Percentiles rank a stretch among this genome's conserved stretches.
phyloP scores from a whole-genome alignment of 2,888 invertebrate genomes.

The Philereme transversata region DNA sequence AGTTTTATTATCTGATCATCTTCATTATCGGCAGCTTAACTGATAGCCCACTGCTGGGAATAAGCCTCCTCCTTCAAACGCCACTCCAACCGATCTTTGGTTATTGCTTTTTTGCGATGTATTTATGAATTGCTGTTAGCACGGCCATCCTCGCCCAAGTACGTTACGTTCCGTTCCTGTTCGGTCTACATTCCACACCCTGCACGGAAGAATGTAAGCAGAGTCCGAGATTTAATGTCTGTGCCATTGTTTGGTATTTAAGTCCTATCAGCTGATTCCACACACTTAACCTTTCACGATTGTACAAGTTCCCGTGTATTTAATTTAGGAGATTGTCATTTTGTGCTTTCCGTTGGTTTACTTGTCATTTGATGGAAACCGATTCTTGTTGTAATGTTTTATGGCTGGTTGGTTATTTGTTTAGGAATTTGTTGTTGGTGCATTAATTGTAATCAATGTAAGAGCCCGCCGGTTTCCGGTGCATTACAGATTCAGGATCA shows the following conservation, averaged over 20 bases:
- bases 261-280: constrained; percentile 75
- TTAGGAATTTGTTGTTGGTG: constrained; percentile 3
- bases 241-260: constrained; percentile 76
- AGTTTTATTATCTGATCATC: too few species aligned
- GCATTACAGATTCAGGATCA: too few species aligned
- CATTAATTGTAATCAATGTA: too few species aligned
- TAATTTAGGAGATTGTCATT: constrained; percentile 36
- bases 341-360: constrained; percentile 26
- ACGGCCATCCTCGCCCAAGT: too few species aligned
- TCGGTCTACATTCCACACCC: not conserved
- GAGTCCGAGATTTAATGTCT: constrained; percentile 52
- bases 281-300: constrained; percentile 79
- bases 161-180: too few species aligned
- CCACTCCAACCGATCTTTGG: too few species aligned
- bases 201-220: constrained; percentile 9
- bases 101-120: too few species aligned
- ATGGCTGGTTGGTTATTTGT: constrained; percentile 3
- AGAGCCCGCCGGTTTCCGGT: not conserved
- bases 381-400: constrained; percentile 14
- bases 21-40: too few species aligned
- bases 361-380: constrained; percentile 27
- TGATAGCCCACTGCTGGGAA: too few species aligned
- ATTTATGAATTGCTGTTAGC: too few species aligned
- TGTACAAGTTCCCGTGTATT: constrained; percentile 48
- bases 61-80: too few species aligned